Base-by-base conservation (phyloP, 2,888 invertebrate species). In the Coelopa pilipes region DNA sequence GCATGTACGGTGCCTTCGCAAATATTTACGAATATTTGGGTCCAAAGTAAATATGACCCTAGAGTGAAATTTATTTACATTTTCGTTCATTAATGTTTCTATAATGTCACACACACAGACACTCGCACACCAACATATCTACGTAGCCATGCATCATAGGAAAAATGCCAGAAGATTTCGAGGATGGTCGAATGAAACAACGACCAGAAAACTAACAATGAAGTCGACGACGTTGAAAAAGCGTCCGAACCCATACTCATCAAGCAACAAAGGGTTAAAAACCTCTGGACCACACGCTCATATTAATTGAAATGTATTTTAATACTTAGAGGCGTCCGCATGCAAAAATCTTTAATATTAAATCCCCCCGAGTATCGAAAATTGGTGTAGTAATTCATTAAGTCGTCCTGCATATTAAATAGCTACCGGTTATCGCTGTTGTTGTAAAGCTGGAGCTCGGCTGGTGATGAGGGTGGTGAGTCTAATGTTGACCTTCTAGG, bases 1-100 rank as follows among this genome's bases (percentile, higher is more conserved):
- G 34, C 34, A 34, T 4, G 24, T 24, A 17, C 21, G 46, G 13
- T 55, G 55, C 71, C 71, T 80, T 80, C 78, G 78, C 78, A 80
- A 80, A 80, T 81, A 80, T 81, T 81, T 80, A 80, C 81, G 70
- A 79, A 79, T 67, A 34, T 65, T 72, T 76, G 79, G 79, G 80
- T 80, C 81, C 80, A 79, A 79, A 80, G 78, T 79, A 81, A 81
- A 81, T 80, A 81, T 80, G 80, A 81, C 81, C 81, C 81, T 76
- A 78, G 80, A 81, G 81, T 77, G 75, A 78, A 79, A 81, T 81
- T 81, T 81, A 80, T 81, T 81, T 81, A 78, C 80, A 80, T 81
- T 81, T 80, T 79, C 78, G 77, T 80, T 81, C 80, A 81, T 81
- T 81, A 81, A 81, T 79, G 81, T 78, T 79, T 75, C 80, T 79